phyloP scores from a whole-genome alignment of 2,797 vertebrate genomes.

The Yasuhikotakia modesta region DNA sequence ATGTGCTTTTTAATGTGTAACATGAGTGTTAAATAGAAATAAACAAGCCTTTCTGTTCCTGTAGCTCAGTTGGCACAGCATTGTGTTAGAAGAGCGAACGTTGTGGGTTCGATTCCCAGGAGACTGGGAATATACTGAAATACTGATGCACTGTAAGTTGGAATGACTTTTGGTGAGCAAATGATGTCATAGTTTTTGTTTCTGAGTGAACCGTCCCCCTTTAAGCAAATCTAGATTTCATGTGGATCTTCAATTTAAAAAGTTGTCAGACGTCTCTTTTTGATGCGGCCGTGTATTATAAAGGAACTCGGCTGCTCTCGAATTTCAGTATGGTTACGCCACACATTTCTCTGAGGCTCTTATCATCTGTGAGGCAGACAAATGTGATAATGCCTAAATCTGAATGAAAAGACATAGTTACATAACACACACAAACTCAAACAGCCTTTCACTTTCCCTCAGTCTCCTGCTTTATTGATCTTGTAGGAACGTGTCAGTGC shows the following conservation, averaged over 20 bases:
- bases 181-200: not conserved
- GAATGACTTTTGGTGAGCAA: not conserved
- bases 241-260: not conserved
- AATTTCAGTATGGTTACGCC: constrained; percentile 1
- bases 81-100: no score
- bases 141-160: no score
- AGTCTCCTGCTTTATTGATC: constrained; percentile 28
- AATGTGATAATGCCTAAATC: not conserved
- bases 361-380: constrained; percentile 3
- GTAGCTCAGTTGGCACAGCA: no score
- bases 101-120: no score
- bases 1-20: no score
- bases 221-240: not conserved
- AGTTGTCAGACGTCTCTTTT: not conserved
- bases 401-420: constrained; percentile 7
- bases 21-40: no score
- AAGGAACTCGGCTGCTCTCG: not conserved
- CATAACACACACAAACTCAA: not conserved
- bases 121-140: no score
- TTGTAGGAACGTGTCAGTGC: constrained; percentile 5
- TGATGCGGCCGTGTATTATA: not conserved
- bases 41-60: no score
- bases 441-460: not conserved
- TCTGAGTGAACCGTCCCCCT: not conserved
- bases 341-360: constrained; percentile 1